Conservation (phyloP, 2,113 vertebrate genomes). For the Neolamprologus cancellatus region DNA sequence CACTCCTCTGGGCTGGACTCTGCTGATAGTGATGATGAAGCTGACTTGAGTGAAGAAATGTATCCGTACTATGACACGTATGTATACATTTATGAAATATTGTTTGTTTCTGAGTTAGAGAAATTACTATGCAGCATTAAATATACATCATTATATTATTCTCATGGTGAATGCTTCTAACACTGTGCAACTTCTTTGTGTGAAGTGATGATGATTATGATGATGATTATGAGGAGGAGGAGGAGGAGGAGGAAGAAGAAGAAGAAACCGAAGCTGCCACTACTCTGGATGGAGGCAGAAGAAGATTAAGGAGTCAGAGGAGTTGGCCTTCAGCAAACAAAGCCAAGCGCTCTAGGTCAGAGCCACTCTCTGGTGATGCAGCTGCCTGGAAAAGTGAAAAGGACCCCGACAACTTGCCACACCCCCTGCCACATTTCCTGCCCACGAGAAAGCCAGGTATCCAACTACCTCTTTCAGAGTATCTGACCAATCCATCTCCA, state of each 20-base stretch:
- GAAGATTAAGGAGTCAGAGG: background rate
- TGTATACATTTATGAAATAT: background rate
- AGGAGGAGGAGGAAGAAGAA: rapidly evolving
- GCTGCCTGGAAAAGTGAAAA: background rate
- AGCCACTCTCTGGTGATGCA: background rate
- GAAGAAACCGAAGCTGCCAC: background rate
- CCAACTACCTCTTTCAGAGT: background rate
- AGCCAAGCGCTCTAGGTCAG: background rate
- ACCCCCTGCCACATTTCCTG: background rate
- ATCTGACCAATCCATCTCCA: background rate
- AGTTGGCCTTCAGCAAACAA: background rate
- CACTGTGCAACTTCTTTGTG: background rate
- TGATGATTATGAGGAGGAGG: background rate
- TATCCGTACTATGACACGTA: background rate
- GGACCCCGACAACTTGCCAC: background rate
- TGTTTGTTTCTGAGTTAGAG: background rate
- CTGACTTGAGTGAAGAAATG: background rate
- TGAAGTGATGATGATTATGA: background rate
- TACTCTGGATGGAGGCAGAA: background rate
- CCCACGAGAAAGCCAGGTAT: background rate
- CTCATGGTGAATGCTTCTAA: background rate
- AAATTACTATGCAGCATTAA: background rate
- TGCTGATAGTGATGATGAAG: background rate
- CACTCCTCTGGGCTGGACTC: background rate
- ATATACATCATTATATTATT: background rate